Evolutionary conservation across 2,113 vertebrate species (phyloP), one percentile per base, ranked within the genome.

Genomic region (Electrona antarctica): DNA sequence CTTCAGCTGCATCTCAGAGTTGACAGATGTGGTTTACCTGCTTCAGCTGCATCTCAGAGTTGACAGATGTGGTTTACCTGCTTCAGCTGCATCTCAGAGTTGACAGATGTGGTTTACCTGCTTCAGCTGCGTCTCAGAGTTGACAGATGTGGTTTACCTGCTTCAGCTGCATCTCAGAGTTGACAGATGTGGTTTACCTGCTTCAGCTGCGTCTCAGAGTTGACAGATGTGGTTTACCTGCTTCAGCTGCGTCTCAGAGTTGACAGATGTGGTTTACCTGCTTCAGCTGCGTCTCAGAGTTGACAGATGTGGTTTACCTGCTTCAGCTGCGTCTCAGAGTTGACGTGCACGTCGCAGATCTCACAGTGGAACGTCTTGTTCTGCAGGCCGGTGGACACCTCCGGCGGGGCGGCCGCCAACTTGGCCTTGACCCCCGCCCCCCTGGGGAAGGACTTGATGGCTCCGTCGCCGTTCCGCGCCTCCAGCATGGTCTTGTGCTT

Each of bases 401-500:
- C 95, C 54, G 90, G 88, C 10, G 95, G 88, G 21, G 92, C 82
- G 21, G 89, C 62, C 33, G 89, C 62, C 71, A 80, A 74, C 92
- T 97, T 99, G 87, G 94, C 94, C 91, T 98, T 99, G 73, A 98
- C 91, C 3, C 97, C 97, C 41, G 94, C 85, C 75, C 97, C 85
- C 75, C 97, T 92, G 8, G 97, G 98, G 90, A 98, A 99, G 51
- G 97, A 97, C 92, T 98, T 99, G 92, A 99, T 99, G 71, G 96
- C 95, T 85, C 98, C 98, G 8, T 93, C 94, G 46, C 98, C 98
- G 50, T 93, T 98, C 74, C 96, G 92, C 57, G 98, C 98, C 91
- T 98, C 97, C 69, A 99, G 88, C 98, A 99, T 99, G 29, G 98
- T 99, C 94, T 98, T 99, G 95, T 99, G 97, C 89, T 99, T 99